Evolutionary conservation across 2,797 vertebrate genomes (phyloP).

Genomic region (Hylomyscus alleni): DNA sequence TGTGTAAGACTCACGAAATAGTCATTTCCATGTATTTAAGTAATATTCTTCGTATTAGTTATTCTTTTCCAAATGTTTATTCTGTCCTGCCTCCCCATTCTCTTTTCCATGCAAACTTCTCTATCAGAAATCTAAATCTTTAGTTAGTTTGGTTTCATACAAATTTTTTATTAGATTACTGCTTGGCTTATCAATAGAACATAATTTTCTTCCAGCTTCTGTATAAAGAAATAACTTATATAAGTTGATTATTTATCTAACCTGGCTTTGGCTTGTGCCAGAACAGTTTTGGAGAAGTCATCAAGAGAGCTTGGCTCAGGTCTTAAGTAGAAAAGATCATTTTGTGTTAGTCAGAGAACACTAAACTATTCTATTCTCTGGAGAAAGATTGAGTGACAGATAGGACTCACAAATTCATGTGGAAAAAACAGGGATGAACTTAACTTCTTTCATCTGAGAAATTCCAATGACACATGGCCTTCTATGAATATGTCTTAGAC

Average conservation of each 20-base stretch:
- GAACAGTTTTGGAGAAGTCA: background rate
- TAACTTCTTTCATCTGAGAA: background rate
- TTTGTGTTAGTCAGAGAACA: background rate
- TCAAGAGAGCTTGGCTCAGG: background rate
- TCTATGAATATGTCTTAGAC: background rate
- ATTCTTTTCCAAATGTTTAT: background rate
- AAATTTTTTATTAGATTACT: slow-evolving; percentile 54
- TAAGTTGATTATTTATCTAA: slow-evolving; percentile 78
- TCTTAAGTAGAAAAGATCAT: background rate
- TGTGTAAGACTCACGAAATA: background rate
- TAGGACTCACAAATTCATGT: background rate
- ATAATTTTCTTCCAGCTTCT: slow-evolving; percentile 86
- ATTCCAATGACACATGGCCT: background rate
- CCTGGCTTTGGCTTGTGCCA: background rate
- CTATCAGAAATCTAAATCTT: slow-evolving; percentile 73
- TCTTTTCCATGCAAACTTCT: background rate
- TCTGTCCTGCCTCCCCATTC: background rate
- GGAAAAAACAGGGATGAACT: background rate
- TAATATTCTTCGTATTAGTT: background rate
- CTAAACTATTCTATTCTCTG: background rate
- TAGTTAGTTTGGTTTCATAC: slow-evolving; percentile 73
- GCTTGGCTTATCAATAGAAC: slow-evolving; percentile 73
- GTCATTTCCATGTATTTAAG: background rate
- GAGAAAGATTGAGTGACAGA: background rate
- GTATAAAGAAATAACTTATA: slow-evolving; percentile 81